Percentiles rank a stretch among this genome's conserved stretches.
These are phyloP conservation scores for Thalpophila matura DNA, from an alignment of 2,888 invertebrate species.

Conservation along the genomic window DNA sequence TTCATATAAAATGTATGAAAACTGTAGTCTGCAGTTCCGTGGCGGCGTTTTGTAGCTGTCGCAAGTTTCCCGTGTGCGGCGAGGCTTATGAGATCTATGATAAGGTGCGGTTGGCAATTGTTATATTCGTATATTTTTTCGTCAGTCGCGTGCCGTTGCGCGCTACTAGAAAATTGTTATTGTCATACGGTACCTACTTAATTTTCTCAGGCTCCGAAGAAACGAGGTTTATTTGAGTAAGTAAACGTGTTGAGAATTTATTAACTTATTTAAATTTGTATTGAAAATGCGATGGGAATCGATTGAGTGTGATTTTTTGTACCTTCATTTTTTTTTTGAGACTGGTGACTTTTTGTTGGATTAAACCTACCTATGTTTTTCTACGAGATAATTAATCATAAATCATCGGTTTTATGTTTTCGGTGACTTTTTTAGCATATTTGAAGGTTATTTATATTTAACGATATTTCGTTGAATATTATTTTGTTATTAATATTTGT, in stretches of 20 bases:
- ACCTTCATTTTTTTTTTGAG: not conserved
- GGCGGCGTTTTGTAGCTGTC: too few species aligned
- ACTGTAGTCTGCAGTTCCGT: too few species aligned
- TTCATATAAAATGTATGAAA: too few species aligned
- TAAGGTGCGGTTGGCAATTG: constrained; percentile 49
- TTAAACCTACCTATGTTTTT: constrained; percentile 22
- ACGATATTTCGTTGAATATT: not conserved
- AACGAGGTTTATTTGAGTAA: constrained; percentile 26
- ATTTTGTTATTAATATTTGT: constrained; percentile 15
- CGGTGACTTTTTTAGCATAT: not conserved
- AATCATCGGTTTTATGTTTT: too few species aligned
- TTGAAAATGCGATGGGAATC: constrained; percentile 10
- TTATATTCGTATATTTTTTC: constrained; percentile 50
- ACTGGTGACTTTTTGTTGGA: constrained; percentile 6
- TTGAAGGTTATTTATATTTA: not conserved
- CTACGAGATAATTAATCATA: constrained; percentile 14
- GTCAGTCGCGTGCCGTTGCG: constrained; percentile 56
- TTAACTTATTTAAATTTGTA: not conserved
- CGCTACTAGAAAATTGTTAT: constrained; percentile 59
- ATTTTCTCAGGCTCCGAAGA: constrained; percentile 40
- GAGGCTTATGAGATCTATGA: too few species aligned
- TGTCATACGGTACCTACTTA: constrained; percentile 62
- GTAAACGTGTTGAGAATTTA: constrained; percentile 33
- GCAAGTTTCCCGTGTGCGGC: too few species aligned
- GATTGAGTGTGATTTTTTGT: constrained; percentile 27